Base-by-base conservation (phyloP, 2,113 vertebrate species). In the Pleuronectes platessa region DNA sequence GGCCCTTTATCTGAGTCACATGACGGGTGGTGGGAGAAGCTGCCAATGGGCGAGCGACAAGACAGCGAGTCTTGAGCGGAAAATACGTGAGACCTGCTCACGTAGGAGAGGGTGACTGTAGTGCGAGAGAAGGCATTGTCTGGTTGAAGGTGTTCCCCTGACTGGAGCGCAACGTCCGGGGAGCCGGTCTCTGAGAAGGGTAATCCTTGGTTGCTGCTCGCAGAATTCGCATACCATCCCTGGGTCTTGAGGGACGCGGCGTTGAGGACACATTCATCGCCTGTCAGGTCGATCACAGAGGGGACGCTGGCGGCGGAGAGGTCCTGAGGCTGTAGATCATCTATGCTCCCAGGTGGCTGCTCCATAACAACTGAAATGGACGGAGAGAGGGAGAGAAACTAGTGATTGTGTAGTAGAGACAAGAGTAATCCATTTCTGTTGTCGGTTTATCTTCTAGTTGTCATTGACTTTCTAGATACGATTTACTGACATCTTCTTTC, bases 51-150 rank as follows among this genome's bases (percentile, higher is more conserved):
- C 0, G 87, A 84, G 69, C 77, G 88, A 24, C 72, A 82, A 18
- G 92, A 86, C 23, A 89, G 62, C 17, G 92, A 72, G 78, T 92
- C 83, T 2, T 78, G 87, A 40, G 78, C 15, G 65, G 93, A 81
- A 74, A 93, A 93, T 64, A 94, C 88, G 40, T 75, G 92, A 89
- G 94, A 94, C 81, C 93, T 81, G 93, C 91, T 95, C 86, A 95
- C 90, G 51, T 95, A 95, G 8, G 94, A 95, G 10, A 95, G 91
- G 7, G 94, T 95, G 82, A 95, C 94, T 7, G 94, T 94, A 26
- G 94, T 94, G 88, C 90, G 93, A 26, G 94, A 94, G 81, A 95
- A 94, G 74, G 92, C 91, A 77, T 93, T 76, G 71, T 94, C 93
- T 8, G 93, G 92, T 74, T 94, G 93, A 83, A 93, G 82, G 35